phyloP scores from a whole-genome alignment of 2,888 invertebrate genomes.

The Cheilosia vulpina region DNA sequence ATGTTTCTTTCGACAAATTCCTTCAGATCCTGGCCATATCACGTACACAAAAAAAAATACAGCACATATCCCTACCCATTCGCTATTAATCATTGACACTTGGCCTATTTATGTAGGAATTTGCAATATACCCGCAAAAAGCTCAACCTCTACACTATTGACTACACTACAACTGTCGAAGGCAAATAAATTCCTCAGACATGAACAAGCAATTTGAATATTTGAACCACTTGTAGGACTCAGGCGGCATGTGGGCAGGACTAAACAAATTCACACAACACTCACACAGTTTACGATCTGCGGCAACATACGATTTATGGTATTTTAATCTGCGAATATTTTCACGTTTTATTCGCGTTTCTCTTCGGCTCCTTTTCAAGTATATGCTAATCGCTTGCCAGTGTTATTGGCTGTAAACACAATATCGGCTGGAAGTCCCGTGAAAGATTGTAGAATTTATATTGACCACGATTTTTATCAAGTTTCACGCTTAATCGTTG shows the following conservation, averaged over 20 bases:
- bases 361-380: background rate
- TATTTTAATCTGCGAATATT: slow-evolving; percentile 54
- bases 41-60: background rate
- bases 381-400: slow-evolving; percentile 44
- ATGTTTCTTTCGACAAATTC: background rate
- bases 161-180: background rate
- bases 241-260: background rate
- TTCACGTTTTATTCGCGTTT: slow-evolving; percentile 30
- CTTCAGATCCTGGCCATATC: background rate
- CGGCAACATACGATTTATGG: background rate
- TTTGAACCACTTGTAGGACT: slow-evolving; percentile 13
- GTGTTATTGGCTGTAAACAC: slow-evolving; percentile 10
- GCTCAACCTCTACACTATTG: background rate
- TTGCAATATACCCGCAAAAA: slow-evolving; percentile 14
- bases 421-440: background rate
- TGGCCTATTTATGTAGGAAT: slow-evolving; percentile 21
- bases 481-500: background rate
- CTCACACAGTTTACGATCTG: background rate
- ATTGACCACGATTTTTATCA: slow-evolving; percentile 35
- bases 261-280: background rate
- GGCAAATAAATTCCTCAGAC: slow-evolving; percentile 1
- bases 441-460: slow-evolving; percentile 20
- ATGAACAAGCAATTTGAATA: slow-evolving; percentile 10
- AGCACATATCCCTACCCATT: background rate
- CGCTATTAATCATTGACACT: slow-evolving; percentile 4